These are phyloP conservation scores for Loris lydekkerianus DNA, from an alignment of 2,797 vertebrate genomes.

Conservation along the genomic window DNA sequence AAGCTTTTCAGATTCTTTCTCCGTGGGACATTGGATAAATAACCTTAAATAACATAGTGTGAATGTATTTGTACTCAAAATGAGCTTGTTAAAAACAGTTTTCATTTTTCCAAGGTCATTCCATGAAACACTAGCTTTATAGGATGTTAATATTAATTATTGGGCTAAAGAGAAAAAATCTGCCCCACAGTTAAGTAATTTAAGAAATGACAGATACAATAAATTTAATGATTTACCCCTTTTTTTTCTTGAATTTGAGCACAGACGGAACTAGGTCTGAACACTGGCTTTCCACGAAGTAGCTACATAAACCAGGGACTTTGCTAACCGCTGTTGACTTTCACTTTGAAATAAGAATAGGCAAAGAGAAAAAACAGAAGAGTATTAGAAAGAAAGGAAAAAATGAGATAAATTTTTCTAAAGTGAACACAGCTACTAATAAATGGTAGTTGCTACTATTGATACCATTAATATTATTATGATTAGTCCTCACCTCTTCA, in stretches of 20 bases:
- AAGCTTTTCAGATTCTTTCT: not conserved
- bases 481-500: not conserved
- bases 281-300: not conserved
- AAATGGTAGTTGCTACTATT: not conserved
- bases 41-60: not conserved
- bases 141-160: not conserved
- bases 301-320: not conserved
- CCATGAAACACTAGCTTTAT: not conserved
- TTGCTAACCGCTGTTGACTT: not conserved
- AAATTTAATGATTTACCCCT: not conserved
- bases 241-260: not conserved
- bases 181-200: not conserved
- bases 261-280: not conserved
- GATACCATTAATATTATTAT: not conserved
- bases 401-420: not conserved
- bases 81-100: not conserved
- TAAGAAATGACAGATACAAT: not conserved
- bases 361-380: not conserved
- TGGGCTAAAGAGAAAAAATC: not conserved
- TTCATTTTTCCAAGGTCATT: not conserved
- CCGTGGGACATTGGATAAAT: not conserved
- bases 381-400: not conserved
- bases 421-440: not conserved
- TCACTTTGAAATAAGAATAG: not conserved
- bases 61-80: constrained; percentile 12